Base-by-base conservation (phyloP, 37 sponge, comb jelly and placozoan species). In the Cladorhizidae sp. region DNA sequence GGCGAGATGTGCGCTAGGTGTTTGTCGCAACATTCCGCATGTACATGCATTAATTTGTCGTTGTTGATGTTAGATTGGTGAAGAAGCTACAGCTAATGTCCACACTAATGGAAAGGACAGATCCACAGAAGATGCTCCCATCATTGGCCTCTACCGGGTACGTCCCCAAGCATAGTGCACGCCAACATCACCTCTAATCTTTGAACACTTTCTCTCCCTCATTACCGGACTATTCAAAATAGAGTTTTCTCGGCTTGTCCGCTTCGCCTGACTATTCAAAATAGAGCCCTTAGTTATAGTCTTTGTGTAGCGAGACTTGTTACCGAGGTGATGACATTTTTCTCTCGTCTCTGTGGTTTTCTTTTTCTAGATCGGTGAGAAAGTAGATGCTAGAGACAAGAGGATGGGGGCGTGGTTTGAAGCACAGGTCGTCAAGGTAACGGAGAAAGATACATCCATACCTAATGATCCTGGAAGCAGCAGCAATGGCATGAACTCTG, bases 331-430 rank as follows among this genome's bases (percentile, higher is more conserved):
- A n/a, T n/a, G n/a, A n/a, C n/a, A n/a, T n/a, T n/a, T n/a, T n/a
- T n/a, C n/a, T n/a, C n/a, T 55, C 33, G 20, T n/a, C 45, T 38
- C 1, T n/a, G n/a, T n/a, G n/a, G n/a, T 49, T 32, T 57, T 69
- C 25, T n/a, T 70, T 23, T 28, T 55, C 25, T 40, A 93, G 87
- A 74, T 92, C 77, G 94, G 90, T 9, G 91, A 90, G 49, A 88
- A 91, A 52, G 89, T 93, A 0, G 97, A 96, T 83, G 97, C 92
- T 31, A 63, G 85, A 25, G 93, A 96, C 69, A 26, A 83, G 17
- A 79, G 70, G 49, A 93, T 85, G 82, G 94, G 97, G 58, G 97
- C 97, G 11, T 96, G 97, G 97, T 96, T 93, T 83, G 97, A 96
- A 76, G 96, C 88, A 23, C 77, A 81, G 64, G 90, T 96, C 33